Evolutionary conservation across 1,140 invertebrate genomes (phyloP).

Genomic region (Ridgeia piscesae): DNA sequence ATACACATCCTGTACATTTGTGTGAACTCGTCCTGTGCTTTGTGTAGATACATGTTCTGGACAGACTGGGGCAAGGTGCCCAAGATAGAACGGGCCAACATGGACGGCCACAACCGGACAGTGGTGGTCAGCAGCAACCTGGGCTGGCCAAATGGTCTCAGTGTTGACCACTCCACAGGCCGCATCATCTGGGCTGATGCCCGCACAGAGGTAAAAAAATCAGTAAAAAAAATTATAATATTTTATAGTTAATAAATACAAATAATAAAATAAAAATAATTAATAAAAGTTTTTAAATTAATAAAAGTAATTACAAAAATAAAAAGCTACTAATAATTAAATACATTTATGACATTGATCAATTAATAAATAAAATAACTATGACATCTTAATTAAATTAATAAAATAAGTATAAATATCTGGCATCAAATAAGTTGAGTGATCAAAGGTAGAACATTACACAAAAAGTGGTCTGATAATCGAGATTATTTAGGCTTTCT

Average conservation of each 20-base stretch:
- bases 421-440: neutral
- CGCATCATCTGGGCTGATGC: slow-evolving; percentile 89
- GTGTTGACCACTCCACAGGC: slow-evolving; percentile 95
- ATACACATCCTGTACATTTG: no score
- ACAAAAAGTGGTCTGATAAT: neutral
- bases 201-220: slow-evolving; percentile 13
- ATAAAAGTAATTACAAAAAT: no score
- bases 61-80: slow-evolving; percentile 99
- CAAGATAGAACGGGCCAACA: slow-evolving; percentile 90
- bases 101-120: slow-evolving; percentile 75
- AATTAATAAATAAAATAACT: no score
- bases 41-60: slow-evolving; percentile 77
- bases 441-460: neutral
- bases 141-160: slow-evolving; percentile 96
- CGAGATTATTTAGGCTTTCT: neutral
- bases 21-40: neutral
- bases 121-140: slow-evolving; percentile 77
- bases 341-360: no score
- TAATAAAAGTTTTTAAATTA: no score
- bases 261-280: no score
- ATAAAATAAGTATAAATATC: no score
- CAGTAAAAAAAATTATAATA: no score
- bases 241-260: no score
- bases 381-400: no score
- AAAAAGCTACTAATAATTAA: no score